phyloP scores from a whole-genome alignment of 2,888 invertebrate species.

The Leucania comma region DNA sequence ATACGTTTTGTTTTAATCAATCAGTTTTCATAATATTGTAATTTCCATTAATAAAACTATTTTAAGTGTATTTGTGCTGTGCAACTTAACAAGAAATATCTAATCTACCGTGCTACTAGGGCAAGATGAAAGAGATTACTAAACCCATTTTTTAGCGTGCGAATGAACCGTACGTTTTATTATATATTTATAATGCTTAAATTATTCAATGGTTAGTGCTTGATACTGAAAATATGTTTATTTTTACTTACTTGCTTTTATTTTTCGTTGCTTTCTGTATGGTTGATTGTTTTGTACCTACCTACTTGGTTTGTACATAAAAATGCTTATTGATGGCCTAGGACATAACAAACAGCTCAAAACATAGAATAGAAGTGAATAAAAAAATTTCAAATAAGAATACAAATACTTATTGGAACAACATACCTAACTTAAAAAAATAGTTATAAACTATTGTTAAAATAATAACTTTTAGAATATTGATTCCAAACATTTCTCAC shows the following conservation, averaged over 20 bases:
- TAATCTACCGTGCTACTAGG: background rate
- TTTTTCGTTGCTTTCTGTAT: slow-evolving; percentile 20
- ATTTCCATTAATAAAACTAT: background rate
- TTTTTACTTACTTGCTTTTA: slow-evolving; percentile 42
- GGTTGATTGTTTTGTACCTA: background rate
- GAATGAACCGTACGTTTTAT: no score
- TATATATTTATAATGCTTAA: background rate
- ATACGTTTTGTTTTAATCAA: background rate
- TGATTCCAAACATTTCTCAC: background rate
- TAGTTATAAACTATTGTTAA: slow-evolving; percentile 3
- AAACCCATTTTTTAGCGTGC: background rate
- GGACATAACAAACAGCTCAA: background rate
- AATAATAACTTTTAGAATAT: background rate
- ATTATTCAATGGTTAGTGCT: background rate
- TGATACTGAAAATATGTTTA: background rate
- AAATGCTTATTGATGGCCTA: slow-evolving; percentile 7
- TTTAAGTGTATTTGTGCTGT: background rate
- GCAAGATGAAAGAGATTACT: background rate
- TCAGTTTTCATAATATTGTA: background rate
- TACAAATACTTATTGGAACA: slow-evolving; percentile 3
- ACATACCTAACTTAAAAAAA: slow-evolving; percentile 6
- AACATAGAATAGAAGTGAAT: background rate
- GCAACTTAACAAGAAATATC: background rate
- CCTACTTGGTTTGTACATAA: background rate
- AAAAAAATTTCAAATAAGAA: background rate